Base-by-base conservation (phyloP, 2,888 invertebrate genomes). In the Drosophila yooni region DNA sequence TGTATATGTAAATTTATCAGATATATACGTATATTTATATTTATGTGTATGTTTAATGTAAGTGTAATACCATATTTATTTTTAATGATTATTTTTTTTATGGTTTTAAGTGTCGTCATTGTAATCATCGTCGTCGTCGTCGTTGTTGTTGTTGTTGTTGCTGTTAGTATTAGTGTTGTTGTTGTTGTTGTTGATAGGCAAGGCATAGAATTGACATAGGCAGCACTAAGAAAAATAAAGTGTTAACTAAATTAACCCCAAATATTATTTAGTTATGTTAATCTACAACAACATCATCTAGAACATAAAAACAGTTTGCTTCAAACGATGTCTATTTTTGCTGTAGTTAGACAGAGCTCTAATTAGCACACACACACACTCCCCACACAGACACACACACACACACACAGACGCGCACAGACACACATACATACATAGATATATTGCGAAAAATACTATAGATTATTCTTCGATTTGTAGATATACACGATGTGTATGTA, bases 271-370 rank as follows among this genome's bases (percentile, higher is more conserved):
- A 38, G 54, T 34, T 36, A 31, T 43, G 40, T 68, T 27, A 18
- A 51, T 27, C n/a, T 5, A 58, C 68, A 52, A 58, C 58, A 69
- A 38, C 58, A 69, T 58, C 33, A 69, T 25, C 3, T 10, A 56
- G 25, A 34, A 29, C 18, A 25, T 25, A 40, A 31, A 29, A 62
- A 59, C 27, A 54, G 21, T 70, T 61, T 68, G 54, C 60, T 61
- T 65, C 38, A 70, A 74, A 66, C 70, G 38, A 68, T 70, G 69
- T 78, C 63, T 36, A 67, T 81, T 73, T 79, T 68, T 73, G 66
- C 53, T 63, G 48, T 67, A 82, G 82, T 74, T 83, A 82, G 83
- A 76, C 65, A 67, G 33, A 48, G 68, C 21, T 31, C 52, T 75
- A 79, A 75, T 65, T 66, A 48, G 11, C 21, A 61, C 51, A 21